Base-by-base conservation (phyloP, 2,888 invertebrate genomes). In the Ophioninae sp. region DNA sequence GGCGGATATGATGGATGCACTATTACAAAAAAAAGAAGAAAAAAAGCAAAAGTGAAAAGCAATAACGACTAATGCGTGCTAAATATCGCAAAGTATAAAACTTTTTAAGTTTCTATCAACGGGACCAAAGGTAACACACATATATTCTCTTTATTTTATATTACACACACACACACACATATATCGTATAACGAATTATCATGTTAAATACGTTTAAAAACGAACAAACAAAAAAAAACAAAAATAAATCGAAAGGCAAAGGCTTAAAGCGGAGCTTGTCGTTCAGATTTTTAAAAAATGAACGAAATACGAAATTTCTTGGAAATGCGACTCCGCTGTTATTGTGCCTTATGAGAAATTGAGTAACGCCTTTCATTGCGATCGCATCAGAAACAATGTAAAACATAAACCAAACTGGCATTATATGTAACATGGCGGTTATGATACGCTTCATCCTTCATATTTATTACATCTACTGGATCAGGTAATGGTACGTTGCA, bases 81-180 rank as follows among this genome's bases (percentile, higher is more conserved):
- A 89, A 89, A 88, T 86, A 86, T 88, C 88, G 87, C 85, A 84
- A 87, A 84, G 67, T 73, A 82, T 87, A 89, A 90, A 88, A 86
- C 79, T 88, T 86, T 68, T 68, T 79, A 89, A 91, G 90, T 90
- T 90, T 91, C 89, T 89, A 90, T 89, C 87, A 90, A 89, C 88
- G 91, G 91, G 91, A 91, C 91, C 91, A 91, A 91, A 91, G 91
- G 91, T 91, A 90, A 90, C 7, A 65, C 44, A 72, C 74, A 61
- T 23, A 68, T 69, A 79, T 87, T 86, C 86, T 86, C 87, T 87
- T 89, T 90, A 89, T 88, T 89, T 89, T 89, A 87, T 76, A 79
- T 75, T 61, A 68, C 70, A 84, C 59, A 77, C 44, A 70, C 13
- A 68, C 70, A 84, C 59, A 77, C 44, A 70, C 13, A 83, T 81